These are phyloP conservation scores for Nannoperca obscura DNA, from an alignment of 2,797 vertebrate genomes.

Conservation along the genomic window DNA sequence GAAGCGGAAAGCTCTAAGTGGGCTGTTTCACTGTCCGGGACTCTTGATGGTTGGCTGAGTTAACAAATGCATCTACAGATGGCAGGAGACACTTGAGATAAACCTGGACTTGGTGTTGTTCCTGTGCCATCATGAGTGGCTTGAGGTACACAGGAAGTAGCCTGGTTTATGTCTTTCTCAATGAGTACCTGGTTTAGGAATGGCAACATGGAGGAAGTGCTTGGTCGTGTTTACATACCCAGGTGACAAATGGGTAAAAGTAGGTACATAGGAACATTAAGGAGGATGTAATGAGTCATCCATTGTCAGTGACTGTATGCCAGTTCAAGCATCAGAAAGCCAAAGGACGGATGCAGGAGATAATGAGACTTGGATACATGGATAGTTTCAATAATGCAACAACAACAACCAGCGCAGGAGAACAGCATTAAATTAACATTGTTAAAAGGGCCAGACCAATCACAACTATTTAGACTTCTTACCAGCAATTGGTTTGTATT, in stretches of 20 bases:
- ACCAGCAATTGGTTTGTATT: background rate
- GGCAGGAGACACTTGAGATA: constrained; percentile 76
- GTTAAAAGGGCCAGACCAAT: too few species aligned
- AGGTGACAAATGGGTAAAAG: constrained; percentile 54
- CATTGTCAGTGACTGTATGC: constrained; percentile 29
- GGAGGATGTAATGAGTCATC: constrained; percentile 41
- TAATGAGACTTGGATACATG: constrained; percentile 5
- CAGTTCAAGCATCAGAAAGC: constrained; percentile 39
- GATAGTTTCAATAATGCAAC: constrained; percentile 12
- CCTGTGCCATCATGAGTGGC: constrained; percentile 49
- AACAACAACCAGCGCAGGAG: background rate
- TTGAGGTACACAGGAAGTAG: constrained; percentile 60
- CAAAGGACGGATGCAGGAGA: constrained; percentile 15
- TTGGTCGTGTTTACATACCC: constrained; percentile 67
- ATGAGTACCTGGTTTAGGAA: constrained; percentile 49
- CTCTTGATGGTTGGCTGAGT: constrained; percentile 67
- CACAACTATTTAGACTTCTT: background rate
- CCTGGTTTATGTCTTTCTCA: constrained; percentile 67
- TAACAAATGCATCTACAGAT: constrained; percentile 63
- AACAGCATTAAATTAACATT: background rate
- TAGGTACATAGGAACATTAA: constrained; percentile 9
- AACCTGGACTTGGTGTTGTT: constrained; percentile 55
- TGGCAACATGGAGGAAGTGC: constrained; percentile 65
- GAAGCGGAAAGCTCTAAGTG: constrained; percentile 46
- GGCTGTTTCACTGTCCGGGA: constrained; percentile 24